phyloP scores from a whole-genome alignment of 2,888 invertebrate genomes.

The Blomia tropicalis region DNA sequence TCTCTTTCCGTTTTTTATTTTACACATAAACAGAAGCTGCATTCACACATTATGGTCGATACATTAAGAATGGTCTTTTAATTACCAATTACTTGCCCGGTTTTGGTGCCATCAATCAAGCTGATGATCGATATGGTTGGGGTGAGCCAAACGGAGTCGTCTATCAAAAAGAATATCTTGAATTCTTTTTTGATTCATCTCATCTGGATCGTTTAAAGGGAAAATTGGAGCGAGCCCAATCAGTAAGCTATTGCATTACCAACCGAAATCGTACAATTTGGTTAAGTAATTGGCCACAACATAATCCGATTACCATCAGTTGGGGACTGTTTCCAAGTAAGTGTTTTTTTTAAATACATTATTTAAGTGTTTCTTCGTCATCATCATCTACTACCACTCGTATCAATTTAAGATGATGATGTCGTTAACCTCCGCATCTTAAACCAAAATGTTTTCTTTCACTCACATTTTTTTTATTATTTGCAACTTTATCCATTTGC shows the following conservation, averaged over 20 bases:
- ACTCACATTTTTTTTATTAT: background rate
- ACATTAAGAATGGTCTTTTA: slow-evolving; percentile 40
- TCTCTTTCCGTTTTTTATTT: background rate
- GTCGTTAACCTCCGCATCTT: no score
- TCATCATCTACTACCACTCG: no score
- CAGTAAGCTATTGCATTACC: background rate
- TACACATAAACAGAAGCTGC: background rate
- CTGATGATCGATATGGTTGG: slow-evolving; percentile 42
- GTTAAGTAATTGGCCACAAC: slow-evolving; percentile 9
- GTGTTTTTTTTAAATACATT: background rate
- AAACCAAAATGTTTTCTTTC: no score
- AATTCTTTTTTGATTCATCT: slow-evolving; percentile 42
- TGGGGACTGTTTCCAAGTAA: background rate
- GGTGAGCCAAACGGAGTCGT: slow-evolving; percentile 43
- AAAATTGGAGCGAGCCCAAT: slow-evolving; percentile 31
- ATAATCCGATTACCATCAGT: background rate
- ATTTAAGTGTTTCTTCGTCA: no score
- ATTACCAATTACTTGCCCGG: slow-evolving; percentile 46
- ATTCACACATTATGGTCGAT: slow-evolving; percentile 29
- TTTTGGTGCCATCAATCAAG: slow-evolving; percentile 41
- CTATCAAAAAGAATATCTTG: slow-evolving; percentile 45
- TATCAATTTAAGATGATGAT: no score
- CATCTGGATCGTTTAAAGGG: slow-evolving; percentile 38
- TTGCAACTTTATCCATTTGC: background rate
- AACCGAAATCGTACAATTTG: background rate